Percentiles rank a stretch among this genome's conserved stretches.
These are phyloP conservation scores for Noctua comes DNA, from an alignment of 2,888 invertebrate genomes.

Conservation along the genomic window DNA sequence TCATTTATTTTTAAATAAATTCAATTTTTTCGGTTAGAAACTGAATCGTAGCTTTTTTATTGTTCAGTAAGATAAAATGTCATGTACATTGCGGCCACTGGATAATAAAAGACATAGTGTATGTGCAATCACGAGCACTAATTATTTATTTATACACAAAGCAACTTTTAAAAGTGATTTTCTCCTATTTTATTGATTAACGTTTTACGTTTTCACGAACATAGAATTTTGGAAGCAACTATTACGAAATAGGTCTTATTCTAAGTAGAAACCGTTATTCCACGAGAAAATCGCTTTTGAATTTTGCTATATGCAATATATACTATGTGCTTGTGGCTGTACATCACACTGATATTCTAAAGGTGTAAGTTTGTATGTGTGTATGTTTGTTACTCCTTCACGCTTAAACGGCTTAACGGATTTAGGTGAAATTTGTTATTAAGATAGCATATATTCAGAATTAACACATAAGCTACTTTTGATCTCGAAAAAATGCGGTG, in stretches of 20 bases:
- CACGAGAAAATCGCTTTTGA: neutral
- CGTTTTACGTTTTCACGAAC: neutral
- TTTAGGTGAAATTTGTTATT: too few relatives aligned
- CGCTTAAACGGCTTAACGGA: too few relatives aligned
- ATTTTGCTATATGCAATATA: neutral
- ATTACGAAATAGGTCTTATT: neutral
- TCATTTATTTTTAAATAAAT: slow-evolving; percentile 6
- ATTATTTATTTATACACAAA: neutral
- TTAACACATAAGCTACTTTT: too few relatives aligned
- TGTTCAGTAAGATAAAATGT: neutral
- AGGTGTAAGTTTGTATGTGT: too few relatives aligned
- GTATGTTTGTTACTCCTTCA: too few relatives aligned
- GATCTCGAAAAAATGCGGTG: too few relatives aligned
- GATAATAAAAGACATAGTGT: neutral
- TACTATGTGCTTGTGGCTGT: neutral
- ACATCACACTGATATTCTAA: too few relatives aligned
- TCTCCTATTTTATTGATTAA: neutral
- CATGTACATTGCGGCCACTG: neutral
- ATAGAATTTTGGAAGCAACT: neutral
- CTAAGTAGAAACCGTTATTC: neutral
- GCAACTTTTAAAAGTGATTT: neutral
- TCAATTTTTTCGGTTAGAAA: neutral
- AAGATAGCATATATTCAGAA: too few relatives aligned
- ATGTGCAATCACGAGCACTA: neutral
- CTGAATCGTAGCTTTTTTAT: neutral